These are phyloP conservation scores for Abscondita cerata DNA, from an alignment of 2,888 invertebrate species.

Conservation along the genomic window DNA sequence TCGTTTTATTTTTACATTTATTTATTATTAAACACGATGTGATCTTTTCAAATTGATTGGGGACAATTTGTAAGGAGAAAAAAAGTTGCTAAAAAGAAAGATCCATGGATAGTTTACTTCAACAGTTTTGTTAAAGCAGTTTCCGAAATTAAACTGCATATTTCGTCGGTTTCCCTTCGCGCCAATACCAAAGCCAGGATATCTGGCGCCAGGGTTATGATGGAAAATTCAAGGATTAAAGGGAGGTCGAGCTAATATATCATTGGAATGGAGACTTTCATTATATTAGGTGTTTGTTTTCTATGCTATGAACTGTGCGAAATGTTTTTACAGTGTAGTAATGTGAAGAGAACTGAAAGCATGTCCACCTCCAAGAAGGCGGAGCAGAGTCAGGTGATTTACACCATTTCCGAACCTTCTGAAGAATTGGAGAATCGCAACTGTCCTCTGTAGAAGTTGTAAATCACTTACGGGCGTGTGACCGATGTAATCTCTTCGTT, in stretches of 20 bases:
- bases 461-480: constrained; percentile 31
- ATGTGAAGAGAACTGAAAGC: constrained; percentile 49
- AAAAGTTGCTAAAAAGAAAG: neutral
- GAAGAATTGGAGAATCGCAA: constrained; percentile 35
- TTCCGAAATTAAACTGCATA: constrained; percentile 19
- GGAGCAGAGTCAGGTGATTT: constrained; percentile 51
- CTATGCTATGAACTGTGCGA: constrained; percentile 73
- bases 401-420: constrained; percentile 50
- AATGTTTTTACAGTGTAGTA: constrained; percentile 64
- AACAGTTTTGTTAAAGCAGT: constrained; percentile 10
- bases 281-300: constrained; percentile 71
- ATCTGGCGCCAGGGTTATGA: constrained; percentile 33
- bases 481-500: constrained; percentile 31
- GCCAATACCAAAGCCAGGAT: constrained; percentile 27
- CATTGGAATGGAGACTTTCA: constrained; percentile 68
- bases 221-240: constrained; percentile 29
- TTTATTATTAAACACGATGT: neutral
- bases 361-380: constrained; percentile 45
- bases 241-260: constrained; percentile 26
- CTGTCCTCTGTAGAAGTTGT: constrained; percentile 27
- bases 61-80: neutral
- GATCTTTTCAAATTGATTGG: neutral
- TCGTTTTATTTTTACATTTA: constrained; percentile 2
- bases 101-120: constrained; percentile 9
- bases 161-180: constrained; percentile 19